Evolutionary conservation across 2,113 vertebrate genomes (phyloP).

Genomic region (Pagrus major): DNA sequence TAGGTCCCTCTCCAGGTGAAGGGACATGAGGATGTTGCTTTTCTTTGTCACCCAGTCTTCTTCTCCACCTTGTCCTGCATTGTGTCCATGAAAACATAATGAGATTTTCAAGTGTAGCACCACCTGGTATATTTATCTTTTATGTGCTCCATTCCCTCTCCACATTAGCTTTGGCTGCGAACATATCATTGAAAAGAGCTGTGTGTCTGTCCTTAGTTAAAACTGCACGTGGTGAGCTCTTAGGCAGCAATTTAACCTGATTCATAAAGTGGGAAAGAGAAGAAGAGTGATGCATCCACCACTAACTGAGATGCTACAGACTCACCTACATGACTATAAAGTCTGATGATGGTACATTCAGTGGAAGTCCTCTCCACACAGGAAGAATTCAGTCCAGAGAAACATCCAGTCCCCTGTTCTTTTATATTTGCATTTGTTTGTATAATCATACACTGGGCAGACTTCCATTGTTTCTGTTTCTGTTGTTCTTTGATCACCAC

Average conservation of each 20-base stretch:
- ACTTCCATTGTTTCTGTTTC: neutral
- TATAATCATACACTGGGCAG: neutral
- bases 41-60: constrained; percentile 36
- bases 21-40: constrained; percentile 63
- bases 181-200: constrained; percentile 43
- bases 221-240: constrained; percentile 32
- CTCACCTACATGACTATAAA: neutral
- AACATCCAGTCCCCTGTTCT: neutral
- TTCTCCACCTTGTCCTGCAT: constrained; percentile 58
- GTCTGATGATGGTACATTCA: neutral
- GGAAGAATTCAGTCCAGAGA: neutral
- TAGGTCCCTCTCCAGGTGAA: constrained; percentile 64
- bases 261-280: constrained; percentile 22
- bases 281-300: neutral
- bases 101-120: constrained; percentile 74
- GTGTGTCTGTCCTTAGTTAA: constrained; percentile 26
- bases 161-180: constrained; percentile 45
- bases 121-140: constrained; percentile 70
- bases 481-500: neutral
- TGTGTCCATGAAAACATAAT: constrained; percentile 72
- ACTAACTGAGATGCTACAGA: constrained; percentile 23
- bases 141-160: constrained; percentile 34
- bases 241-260: constrained; percentile 34
- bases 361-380: neutral
- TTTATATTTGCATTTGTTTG: neutral